Conservation (phyloP, 2,113 vertebrate genomes). For the Barnardius zonarius region DNA sequence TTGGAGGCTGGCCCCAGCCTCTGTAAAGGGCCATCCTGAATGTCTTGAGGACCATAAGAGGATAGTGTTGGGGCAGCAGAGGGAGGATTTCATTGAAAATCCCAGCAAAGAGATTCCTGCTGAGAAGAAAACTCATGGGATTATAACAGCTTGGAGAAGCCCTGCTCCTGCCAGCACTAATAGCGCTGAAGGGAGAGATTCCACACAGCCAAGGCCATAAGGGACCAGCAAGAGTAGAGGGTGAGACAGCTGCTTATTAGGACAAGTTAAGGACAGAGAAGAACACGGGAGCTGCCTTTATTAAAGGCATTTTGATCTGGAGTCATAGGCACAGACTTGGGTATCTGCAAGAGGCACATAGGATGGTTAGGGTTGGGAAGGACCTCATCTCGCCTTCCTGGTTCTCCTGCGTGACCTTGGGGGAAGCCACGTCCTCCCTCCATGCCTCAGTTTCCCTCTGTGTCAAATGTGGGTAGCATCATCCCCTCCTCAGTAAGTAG, state of each 20-base stretch:
- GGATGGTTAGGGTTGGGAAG: neutral
- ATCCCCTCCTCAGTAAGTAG: neutral
- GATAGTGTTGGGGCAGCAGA: neutral
- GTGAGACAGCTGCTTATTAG: neutral
- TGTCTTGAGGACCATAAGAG: neutral
- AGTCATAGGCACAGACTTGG: neutral
- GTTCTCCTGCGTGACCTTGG: neutral
- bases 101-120: neutral
- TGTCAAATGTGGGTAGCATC: neutral
- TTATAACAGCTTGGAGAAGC: conserved; percentile 6
- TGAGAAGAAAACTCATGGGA: neutral
- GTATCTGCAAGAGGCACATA: neutral
- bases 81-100: conserved; percentile 7
- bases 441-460: neutral
- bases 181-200: neutral
- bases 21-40: neutral
- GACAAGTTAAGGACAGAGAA: neutral
- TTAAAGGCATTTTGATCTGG: neutral
- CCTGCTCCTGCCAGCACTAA: neutral
- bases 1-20: neutral
- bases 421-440: neutral
- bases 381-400: neutral
- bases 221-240: neutral
- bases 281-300: neutral
- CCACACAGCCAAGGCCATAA: neutral